Evolutionary conservation across 2,888 invertebrate species (phyloP), one percentile per base, ranked within the genome.

Genomic region (Chrysolina oricalcia): DNA sequence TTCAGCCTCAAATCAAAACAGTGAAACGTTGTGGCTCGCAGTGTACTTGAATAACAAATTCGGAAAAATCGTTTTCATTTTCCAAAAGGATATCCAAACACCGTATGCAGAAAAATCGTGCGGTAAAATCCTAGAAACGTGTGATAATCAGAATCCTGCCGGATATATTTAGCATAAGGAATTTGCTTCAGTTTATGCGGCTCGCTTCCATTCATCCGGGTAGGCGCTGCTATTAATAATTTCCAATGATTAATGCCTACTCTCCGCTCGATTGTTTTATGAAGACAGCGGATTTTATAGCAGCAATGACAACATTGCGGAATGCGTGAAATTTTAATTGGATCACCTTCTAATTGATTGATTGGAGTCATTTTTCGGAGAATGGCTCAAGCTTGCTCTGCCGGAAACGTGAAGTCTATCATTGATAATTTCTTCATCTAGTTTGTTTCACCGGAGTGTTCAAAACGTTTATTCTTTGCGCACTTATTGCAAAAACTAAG

Each of bases 161-260:
- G 48, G 48, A 48, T 48, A 48, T 48, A 48, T 48, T 48, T 48
- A 48, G 48, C 9, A 48, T 17, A 17, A 48, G 17, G 48, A 48
- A 48, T 48, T 48, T 48, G 48, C 48, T 48, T 17, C 10, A 48
- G 48, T 48, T 48, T 48, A 48, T 48, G 48, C 48, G 48, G 15
- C 48, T 48, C 41, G 11, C 43, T 10, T 43, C 2, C 15, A 5
- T 48, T 10, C 8, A 48, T 48, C 48, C 48, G 48, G 48, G 35
- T 35, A 35, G 35, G 48, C 48, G 48, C 9, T 48, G 48, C 17
- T 48, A n/a, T 48, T 48, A 27, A 27, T 27, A 27, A 27, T 3
- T 27, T 5, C 27, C 27, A 27, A 27, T 48, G 48, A 48, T 48
- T 48, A 17, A 48, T 48, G 17, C n/a, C 48, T 8, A 17, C 48